Evolutionary conservation across 2,888 invertebrate genomes (phyloP), one percentile per base, ranked within the genome.

Genomic region (Palloptera scutellata): DNA sequence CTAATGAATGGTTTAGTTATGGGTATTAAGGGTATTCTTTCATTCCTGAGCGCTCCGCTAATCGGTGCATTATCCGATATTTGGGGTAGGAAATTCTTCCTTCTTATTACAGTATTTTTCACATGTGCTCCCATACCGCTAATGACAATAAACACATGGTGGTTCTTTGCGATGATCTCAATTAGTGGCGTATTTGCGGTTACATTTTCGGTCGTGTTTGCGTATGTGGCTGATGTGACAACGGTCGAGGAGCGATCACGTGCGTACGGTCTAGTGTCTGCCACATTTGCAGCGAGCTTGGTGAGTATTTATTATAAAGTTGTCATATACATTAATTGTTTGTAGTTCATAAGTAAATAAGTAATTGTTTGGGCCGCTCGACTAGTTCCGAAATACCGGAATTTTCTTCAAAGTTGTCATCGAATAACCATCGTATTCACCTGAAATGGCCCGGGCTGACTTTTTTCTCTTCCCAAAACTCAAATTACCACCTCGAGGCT

Each of bases 91-190:
- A 99, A 99, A 86, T 93, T 98, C 84, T 98, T 98, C 87, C 90
- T 99, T 70, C 89, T 99, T 73, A 92, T 99, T 81, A 98, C 98
- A 61, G 98, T 98, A 79, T 96, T 98, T 86, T 98, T 98, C 87
- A 99, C 99, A 51, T 99, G 99, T 87, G 94, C 95, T 77, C 99
- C 99, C 63, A 98, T 99, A 84, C 99, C 99, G 64, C 89, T 99
- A 70, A 98, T 99, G 96, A 96, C 95, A 81, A 93, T 99, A 83
- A 98, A 98, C 87, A 97, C 98, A 60, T 98, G 96, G 96, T 98
- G 97, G 97, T 99, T 98, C 86, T 99, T 99, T 87, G 97, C 98
- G 69, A 95, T 98, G 93, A 96, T 98, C 87, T 97, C 97, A 83
- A 95, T 99, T 85, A 97, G 97, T 77, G 99, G 99, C 71, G 93